Percentiles rank a stretch among this genome's conserved stretches.
Conservation (phyloP, 2,113 vertebrate species). For the Dinomys branickii region DNA sequence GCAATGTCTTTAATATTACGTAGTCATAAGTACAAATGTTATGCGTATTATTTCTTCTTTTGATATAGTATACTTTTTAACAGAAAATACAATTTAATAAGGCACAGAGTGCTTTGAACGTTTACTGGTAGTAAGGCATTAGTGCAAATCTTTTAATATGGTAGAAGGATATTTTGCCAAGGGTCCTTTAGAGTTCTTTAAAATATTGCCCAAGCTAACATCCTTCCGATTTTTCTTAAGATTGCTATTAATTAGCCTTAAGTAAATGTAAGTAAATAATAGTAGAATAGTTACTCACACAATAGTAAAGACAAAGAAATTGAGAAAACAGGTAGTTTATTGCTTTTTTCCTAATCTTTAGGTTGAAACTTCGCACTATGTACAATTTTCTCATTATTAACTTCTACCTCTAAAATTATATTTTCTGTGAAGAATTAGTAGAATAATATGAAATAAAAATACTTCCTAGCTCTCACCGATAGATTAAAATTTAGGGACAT, state of each 20-base stretch:
- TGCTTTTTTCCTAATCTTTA: not conserved
- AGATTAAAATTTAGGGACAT: not conserved
- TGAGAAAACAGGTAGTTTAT: not conserved
- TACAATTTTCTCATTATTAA: not conserved
- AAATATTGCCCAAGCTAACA: not conserved
- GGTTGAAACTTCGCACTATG: not conserved
- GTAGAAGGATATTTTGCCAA: not conserved
- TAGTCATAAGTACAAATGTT: not conserved
- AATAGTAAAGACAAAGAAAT: not conserved
- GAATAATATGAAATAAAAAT: not conserved
- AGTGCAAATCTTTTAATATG: conserved; percentile 8
- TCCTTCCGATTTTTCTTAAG: not conserved
- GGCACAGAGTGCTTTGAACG: not conserved
- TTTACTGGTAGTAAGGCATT: not conserved
- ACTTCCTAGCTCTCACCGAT: not conserved
- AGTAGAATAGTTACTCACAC: not conserved
- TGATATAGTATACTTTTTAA: not conserved
- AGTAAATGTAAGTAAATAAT: not conserved
- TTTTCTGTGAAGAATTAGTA: not conserved
- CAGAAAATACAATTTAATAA: conserved; percentile 16
- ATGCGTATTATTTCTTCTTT: not conserved
- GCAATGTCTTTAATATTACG: not conserved
- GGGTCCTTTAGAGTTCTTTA: not conserved
- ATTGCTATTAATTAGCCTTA: not conserved
- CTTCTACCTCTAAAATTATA: not conserved